Evolutionary conservation across 2,113 vertebrate species (phyloP).

Genomic region (Garra rufa): DNA sequence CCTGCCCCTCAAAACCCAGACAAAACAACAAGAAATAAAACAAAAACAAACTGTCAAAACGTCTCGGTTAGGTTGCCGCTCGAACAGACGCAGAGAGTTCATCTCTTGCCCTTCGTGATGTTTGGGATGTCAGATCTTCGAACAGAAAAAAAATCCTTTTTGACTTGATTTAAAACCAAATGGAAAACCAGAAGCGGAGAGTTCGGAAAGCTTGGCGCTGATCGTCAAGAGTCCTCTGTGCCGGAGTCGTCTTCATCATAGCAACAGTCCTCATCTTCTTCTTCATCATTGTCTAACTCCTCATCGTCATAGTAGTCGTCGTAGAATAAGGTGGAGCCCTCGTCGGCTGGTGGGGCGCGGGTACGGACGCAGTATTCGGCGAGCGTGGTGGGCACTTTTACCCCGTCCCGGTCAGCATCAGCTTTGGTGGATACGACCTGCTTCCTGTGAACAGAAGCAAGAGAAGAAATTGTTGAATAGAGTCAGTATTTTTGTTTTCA

Average conservation of each 20-base stretch:
- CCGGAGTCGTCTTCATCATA: slow-evolving; percentile 90
- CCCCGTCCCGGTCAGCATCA: slow-evolving; percentile 89
- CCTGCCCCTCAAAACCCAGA: not conserved
- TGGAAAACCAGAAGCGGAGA: slow-evolving; percentile 35
- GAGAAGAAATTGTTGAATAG: no score
- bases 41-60: not conserved
- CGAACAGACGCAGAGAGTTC: not conserved
- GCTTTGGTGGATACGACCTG: slow-evolving; percentile 92
- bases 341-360: slow-evolving; percentile 85
- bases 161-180: slow-evolving; percentile 13
- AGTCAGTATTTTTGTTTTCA: no score
- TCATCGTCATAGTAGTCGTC: slow-evolving; percentile 93
- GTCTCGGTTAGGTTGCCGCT: not conserved
- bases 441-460: slow-evolving; percentile 75
- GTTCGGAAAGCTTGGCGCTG: slow-evolving; percentile 37
- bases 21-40: slow-evolving; percentile 1
- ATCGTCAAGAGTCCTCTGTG: slow-evolving; percentile 89
- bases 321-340: slow-evolving; percentile 92
- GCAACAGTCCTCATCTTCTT: slow-evolving; percentile 81
- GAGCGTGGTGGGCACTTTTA: slow-evolving; percentile 92
- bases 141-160: not conserved
- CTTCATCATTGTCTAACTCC: slow-evolving; percentile 81
- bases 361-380: slow-evolving; percentile 96
- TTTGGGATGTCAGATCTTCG: not conserved
- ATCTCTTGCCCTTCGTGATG: not conserved